Evolutionary conservation across 2,888 invertebrate species (phyloP).

Genomic region (Eulithis prunata): DNA sequence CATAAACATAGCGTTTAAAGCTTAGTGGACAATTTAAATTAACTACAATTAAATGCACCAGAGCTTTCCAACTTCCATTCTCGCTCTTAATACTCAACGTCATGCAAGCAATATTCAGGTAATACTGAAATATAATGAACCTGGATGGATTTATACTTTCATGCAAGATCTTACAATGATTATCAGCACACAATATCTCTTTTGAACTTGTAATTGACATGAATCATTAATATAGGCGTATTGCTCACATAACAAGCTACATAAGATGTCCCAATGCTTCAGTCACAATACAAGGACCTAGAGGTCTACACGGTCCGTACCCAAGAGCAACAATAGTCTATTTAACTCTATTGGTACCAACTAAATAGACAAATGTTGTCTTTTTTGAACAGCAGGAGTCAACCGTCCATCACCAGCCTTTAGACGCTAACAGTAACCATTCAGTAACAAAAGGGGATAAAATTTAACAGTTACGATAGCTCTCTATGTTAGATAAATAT

Average conservation of each 20-base stretch:
- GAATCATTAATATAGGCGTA: conserved; percentile 55
- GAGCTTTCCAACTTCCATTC: conserved; percentile 57
- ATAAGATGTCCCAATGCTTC: conserved; percentile 50
- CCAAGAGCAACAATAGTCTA: conserved; percentile 56
- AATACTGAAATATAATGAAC: conserved; percentile 64
- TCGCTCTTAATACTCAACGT: conserved; percentile 54
- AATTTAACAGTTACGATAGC: conserved; percentile 83
- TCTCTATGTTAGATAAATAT: conserved; percentile 84
- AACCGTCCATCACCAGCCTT: conserved; percentile 53
- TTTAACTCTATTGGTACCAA: conserved; percentile 59
- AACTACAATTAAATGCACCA: conserved; percentile 83
- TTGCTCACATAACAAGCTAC: conserved; percentile 71
- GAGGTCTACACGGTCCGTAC: conserved; percentile 54
- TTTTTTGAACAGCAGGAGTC: conserved; percentile 49
- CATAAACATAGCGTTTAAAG: conserved; percentile 72
- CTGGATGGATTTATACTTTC: conserved; percentile 58
- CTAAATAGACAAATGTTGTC: conserved; percentile 57
- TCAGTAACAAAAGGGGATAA: conserved; percentile 82
- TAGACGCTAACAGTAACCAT: conserved; percentile 55
- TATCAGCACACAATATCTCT: conserved; percentile 40
- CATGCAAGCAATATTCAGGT: conserved; percentile 75
- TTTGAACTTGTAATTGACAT: conserved; percentile 68
- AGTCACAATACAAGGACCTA: conserved; percentile 53
- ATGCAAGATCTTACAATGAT: conserved; percentile 45
- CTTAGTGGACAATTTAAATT: conserved; percentile 80